Evolutionary conservation across 2,113 vertebrate genomes (phyloP), one percentile per base, ranked within the genome.

Genomic region (Tautogolabrus adspersus): DNA sequence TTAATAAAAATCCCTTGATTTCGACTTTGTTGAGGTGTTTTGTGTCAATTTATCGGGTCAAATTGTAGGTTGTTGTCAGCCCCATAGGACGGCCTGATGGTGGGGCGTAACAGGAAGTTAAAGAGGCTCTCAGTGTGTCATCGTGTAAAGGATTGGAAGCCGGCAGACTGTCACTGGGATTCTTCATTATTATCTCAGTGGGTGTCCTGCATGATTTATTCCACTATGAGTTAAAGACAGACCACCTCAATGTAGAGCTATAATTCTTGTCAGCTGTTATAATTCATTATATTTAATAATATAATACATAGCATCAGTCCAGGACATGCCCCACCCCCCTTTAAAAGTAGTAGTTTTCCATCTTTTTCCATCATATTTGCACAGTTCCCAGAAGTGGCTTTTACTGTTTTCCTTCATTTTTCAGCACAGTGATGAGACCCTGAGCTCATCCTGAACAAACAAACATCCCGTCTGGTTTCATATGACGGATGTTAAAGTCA

Each of bases 371-470:
- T 58, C 5, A 11, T n/a, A n/a, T 62, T 5, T 64, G 18, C 13
- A 30, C 12, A 16, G 11, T 19, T 62, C 65, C 55, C 62, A 55
- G 38, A 12, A 42, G 16, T 34, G 16, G 66, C 26, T 19, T 46
- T 19, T 23, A 8, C 54, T 23, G 1, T 1, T 56, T 44, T 40
- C 26, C 34, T 10, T 2, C 6, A 22, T 47, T 49, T 19, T 49
- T 69, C n/a, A 9, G 54, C 47, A 51, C 21, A 2, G 55, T 11
- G 58, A 68, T 23, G 66, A 72, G 57, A 73, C 56, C 38, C 55
- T 70, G 79, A 82, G 54, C 72, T 86, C 72, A 72, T 77, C 58
- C 56, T 26, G 19, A 62, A 66, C 75, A 72, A 76, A 77, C 59
- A 75, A 82, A 66, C 66, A 52, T 73, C 52, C 40, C 22, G 18